Percentiles rank a stretch among this genome's conserved stretches.
Conservation (phyloP, 2,797 vertebrate species). For the Lacerta agilis region DNA sequence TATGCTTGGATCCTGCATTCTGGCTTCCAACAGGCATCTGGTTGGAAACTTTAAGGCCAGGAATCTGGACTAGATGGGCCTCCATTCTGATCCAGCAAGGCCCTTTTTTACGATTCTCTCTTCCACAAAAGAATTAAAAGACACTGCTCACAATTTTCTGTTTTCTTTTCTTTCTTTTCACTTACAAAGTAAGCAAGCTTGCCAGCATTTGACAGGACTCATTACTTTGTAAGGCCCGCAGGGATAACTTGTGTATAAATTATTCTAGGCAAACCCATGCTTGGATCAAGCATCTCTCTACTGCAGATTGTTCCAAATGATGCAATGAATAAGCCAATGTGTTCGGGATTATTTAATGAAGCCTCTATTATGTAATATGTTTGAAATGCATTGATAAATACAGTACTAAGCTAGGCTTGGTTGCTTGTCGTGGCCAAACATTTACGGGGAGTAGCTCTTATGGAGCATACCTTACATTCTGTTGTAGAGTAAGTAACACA, state of each 20-base stretch:
- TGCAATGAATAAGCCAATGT: constrained; percentile 16
- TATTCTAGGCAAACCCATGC: constrained; percentile 18
- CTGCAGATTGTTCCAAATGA: constrained; percentile 22
- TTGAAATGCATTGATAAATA: constrained; percentile 11
- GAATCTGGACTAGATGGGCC: too few species aligned
- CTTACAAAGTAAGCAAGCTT: constrained; percentile 29
- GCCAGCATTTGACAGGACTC: constrained; percentile 38
- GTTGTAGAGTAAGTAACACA: constrained; percentile 15
- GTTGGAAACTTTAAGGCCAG: too few species aligned
- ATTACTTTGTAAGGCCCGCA: constrained; percentile 20
- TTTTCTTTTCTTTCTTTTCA: constrained; percentile 9
- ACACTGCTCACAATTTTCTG: constrained; percentile 24
- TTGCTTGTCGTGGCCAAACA: constrained; percentile 28
- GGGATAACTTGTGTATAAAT: constrained; percentile 40
- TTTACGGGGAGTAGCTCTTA: constrained; percentile 36
- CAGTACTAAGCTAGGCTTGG: constrained; percentile 24
- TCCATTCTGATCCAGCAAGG: too few species aligned
- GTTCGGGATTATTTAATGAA: neutral
- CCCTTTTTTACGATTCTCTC: neutral
- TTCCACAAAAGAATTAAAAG: constrained; percentile 36
- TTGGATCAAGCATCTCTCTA: constrained; percentile 7
- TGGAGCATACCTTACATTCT: constrained; percentile 25
- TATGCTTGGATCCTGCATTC: too few species aligned
- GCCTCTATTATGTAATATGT: constrained; percentile 23
- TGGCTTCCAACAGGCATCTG: too few species aligned